Percentiles rank a stretch among this genome's conserved stretches.
These are phyloP conservation scores for Sciurus niger DNA, from an alignment of 2,113 vertebrate genomes.

Conservation along the genomic window DNA sequence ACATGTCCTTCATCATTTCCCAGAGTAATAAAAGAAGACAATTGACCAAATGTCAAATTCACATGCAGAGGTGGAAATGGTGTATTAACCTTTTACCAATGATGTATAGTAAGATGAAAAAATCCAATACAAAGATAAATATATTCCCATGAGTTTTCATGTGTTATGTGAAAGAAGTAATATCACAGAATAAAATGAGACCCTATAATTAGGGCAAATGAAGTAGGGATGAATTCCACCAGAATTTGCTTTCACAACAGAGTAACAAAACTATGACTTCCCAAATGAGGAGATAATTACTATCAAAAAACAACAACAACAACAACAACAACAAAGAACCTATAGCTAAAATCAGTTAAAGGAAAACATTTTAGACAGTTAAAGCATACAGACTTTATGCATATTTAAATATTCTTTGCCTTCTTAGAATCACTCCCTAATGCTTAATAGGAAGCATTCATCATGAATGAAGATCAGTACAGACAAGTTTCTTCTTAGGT, in stretches of 20 bases:
- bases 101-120: background rate
- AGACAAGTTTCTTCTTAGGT: slow-evolving; percentile 10
- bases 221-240: background rate
- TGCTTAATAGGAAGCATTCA: slow-evolving; percentile 40
- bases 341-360: background rate
- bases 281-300: background rate
- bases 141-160: background rate
- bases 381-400: background rate
- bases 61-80: background rate
- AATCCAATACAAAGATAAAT: background rate
- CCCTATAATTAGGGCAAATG: background rate
- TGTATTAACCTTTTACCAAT: slow-evolving; percentile 4
- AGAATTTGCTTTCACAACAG: background rate
- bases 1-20: background rate
- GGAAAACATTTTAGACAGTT: background rate
- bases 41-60: slow-evolving; percentile 31
- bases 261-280: background rate
- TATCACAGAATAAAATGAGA: background rate
- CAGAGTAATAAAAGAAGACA: background rate
- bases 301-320: background rate
- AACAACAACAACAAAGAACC: background rate
- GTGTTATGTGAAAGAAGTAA: background rate
- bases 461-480: background rate
- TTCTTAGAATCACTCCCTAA: slow-evolving; percentile 36
- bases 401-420: background rate